Conservation (phyloP, 2,797 vertebrate species). For the Esox lucius region DNA sequence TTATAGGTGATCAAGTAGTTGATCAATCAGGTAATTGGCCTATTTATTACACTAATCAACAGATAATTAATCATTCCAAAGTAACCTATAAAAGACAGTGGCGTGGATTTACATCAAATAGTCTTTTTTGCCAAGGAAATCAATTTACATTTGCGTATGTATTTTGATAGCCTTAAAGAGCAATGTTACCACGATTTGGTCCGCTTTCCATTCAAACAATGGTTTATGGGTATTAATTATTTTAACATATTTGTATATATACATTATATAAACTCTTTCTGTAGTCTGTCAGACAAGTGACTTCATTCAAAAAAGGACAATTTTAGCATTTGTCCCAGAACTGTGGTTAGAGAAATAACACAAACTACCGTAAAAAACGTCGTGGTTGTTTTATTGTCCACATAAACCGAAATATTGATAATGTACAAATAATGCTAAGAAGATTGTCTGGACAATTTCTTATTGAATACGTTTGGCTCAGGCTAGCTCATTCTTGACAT, state of each 20-base stretch:
- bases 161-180: neutral
- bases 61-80: constrained; percentile 70
- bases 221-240: neutral
- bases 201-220: neutral
- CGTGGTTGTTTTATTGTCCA: neutral
- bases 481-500: neutral
- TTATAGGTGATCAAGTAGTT: constrained; percentile 23
- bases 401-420: neutral
- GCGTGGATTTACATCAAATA: neutral
- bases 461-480: too few species aligned
- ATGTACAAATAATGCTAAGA: neutral
- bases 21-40: constrained; percentile 67
- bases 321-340: neutral
- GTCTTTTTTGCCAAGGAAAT: neutral
- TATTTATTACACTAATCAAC: constrained; percentile 73
- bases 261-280: neutral
- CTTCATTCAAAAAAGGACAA: neutral
- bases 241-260: too few species aligned
- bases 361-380: neutral
- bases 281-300: neutral
- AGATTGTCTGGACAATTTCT: neutral
- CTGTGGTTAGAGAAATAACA: neutral
- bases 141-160: neutral
- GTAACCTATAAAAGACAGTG: constrained; percentile 14
- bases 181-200: neutral